These are phyloP conservation scores for Meriones unguiculatus DNA, from an alignment of 2,113 vertebrate species.

Conservation along the genomic window DNA sequence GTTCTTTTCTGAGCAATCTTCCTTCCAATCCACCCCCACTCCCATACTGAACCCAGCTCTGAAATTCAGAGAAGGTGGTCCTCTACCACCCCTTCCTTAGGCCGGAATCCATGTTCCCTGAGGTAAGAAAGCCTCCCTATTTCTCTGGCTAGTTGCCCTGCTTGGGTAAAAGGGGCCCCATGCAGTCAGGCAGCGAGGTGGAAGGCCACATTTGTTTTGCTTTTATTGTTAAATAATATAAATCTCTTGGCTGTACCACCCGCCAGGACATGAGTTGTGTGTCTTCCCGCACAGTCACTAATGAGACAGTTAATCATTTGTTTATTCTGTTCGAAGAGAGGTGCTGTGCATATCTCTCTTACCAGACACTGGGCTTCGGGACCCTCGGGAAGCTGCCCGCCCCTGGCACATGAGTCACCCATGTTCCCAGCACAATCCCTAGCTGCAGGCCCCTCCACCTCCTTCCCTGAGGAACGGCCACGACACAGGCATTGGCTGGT, in stretches of 20 bases:
- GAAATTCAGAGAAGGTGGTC: background rate
- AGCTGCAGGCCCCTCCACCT: background rate
- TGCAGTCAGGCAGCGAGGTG: background rate
- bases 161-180: background rate
- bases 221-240: slow-evolving; percentile 79
- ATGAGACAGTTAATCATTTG: slow-evolving; percentile 82
- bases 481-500: slow-evolving; percentile 4
- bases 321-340: slow-evolving; percentile 75
- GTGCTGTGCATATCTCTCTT: slow-evolving; percentile 66
- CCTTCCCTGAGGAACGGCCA: background rate
- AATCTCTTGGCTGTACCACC: slow-evolving; percentile 72
- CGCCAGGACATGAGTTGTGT: slow-evolving; percentile 50
- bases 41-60: background rate
- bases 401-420: background rate
- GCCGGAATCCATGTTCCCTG: background rate
- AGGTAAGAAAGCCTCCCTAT: background rate
- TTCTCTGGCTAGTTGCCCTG: background rate
- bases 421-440: background rate
- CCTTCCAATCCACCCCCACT: background rate
- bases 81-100: background rate
- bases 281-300: slow-evolving; percentile 72
- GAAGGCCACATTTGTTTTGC: slow-evolving; percentile 73
- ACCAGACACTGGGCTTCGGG: slow-evolving; percentile 58
- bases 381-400: background rate
- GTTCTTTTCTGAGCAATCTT: background rate